phyloP scores from a whole-genome alignment of 2,888 invertebrate genomes.

The Torymus tubicola region DNA sequence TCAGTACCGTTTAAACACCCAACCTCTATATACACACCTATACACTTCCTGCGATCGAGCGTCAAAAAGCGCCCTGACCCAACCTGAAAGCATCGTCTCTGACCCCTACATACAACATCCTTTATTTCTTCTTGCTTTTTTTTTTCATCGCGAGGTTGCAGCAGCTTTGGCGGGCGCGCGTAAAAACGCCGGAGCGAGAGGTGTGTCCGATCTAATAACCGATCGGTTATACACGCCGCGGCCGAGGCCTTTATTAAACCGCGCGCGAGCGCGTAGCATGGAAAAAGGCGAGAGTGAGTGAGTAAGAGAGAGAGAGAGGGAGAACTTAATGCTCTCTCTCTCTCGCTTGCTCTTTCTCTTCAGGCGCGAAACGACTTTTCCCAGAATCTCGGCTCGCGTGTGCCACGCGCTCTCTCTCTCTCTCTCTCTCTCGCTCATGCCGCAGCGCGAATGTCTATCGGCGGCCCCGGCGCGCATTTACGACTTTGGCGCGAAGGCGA shows the following conservation, averaged over 20 bases:
- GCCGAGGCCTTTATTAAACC: conserved; percentile 75
- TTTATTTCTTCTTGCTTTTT: too few species aligned
- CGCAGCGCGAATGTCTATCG: conserved; percentile 27
- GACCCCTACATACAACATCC: too few species aligned
- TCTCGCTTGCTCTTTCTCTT: too few species aligned
- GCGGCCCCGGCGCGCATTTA: conserved; percentile 18
- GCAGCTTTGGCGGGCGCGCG: not conserved
- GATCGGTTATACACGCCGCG: conserved; percentile 68
- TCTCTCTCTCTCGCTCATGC: not conserved
- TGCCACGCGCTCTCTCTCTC: too few species aligned
- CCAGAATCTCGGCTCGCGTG: conserved; percentile 73
- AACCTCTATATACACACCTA: too few species aligned
- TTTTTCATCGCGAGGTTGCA: too few species aligned
- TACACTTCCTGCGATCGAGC: too few species aligned
- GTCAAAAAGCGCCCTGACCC: too few species aligned
- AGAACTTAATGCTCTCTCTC: not conserved
- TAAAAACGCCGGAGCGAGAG: conserved; percentile 60
- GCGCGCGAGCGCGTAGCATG: conserved; percentile 60
- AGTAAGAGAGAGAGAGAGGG: too few species aligned
- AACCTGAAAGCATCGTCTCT: too few species aligned
- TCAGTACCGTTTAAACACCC: too few species aligned
- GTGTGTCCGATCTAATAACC: conserved; percentile 75
- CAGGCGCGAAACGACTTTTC: conserved; percentile 73
- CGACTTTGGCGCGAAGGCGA: conserved; percentile 16
- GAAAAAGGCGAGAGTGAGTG: conserved; percentile 28